Evolutionary conservation across 2,113 vertebrate species (phyloP), one percentile per base, ranked within the genome.

Genomic region (Nothobranchius furzeri): DNA sequence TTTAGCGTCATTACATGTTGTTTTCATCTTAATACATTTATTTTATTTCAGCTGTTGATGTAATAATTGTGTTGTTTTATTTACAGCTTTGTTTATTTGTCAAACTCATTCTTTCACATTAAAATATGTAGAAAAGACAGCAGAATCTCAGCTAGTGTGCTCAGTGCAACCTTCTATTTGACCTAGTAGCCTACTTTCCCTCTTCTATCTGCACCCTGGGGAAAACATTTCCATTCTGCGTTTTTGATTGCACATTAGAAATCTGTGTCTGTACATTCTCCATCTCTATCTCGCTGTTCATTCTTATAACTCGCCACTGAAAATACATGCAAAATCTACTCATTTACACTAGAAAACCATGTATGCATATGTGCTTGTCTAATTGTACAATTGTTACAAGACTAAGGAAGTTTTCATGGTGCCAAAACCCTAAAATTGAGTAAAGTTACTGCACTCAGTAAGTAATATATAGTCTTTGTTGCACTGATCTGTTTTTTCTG

Each of bases 131-230:
- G 36, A 53, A 15, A 58, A 51, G 62, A 63, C 58, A 68, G 64
- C 60, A 78, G 51, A 56, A 55, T 59, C 6, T 9, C 59, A 58
- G 30, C 64, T 37, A 51, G 25, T 20, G 54, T 50, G 9, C 35
- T 57, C 53, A 73, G 64, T 78, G 55, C 51, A 70, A 57, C 46
- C 61, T 68, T 73, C 36, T 71, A 79, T 75, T 69, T 15, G 15
- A 48, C 46, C 60, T 36, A 48, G 56, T 58, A 45, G 42, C 62
- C 62, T 64, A n/a, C 48, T 64, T 70, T 80, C 42, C 82, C 15
- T 51, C 56, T 70, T 56, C 52, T 20, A 43, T 86, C 82, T 83
- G 70, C 82, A 73, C 61, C 70, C 61, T 52, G 57, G 62, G 51
- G 12, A 61, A 64, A 58, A 65, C 13, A 45, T 17, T 51, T 13